Evolutionary conservation across 2,797 vertebrate species (phyloP), one percentile per base, ranked within the genome.

Genomic region (Aplochiton taeniatus): DNA sequence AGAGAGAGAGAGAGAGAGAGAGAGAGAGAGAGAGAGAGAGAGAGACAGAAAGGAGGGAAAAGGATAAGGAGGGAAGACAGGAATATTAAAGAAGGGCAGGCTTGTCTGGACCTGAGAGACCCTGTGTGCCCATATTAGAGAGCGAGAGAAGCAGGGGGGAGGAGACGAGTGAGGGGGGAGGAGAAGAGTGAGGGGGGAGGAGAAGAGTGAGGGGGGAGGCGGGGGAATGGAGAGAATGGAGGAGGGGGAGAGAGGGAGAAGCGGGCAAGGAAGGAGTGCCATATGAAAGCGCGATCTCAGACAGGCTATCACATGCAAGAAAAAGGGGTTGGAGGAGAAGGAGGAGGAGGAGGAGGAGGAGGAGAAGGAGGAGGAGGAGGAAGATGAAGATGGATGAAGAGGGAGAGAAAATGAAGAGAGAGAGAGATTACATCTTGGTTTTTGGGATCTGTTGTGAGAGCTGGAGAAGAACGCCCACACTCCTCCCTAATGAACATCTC

Each of bases 81-180:
- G 20, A 41, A 31, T 9, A 20, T 8, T 8, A 42, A 31, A 14
- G 4, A 49, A 20, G 13, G 45, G 43, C 11, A 47, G 56, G 31
- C 31, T 31, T 31, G 31, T 31, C 31, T 31, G 31, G 31, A 31
- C 31, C 31, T 31, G 31, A 31, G 6, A 6, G 3, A 31, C 6
- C 31, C 31, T 31, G 31, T 31, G 31, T 31, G 31, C 31, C 31
- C 31, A 31, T 31, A 31, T 31, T 31, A 31, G 57, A 69, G 12
- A 58, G 47, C 31, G 19, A 62, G 17, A 64, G 52, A 46, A 12
- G 13, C 89, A 87, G 86, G 89, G 88, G 81, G 74, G 77, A 74
- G 78, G 17, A 43, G 13, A 46, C n/a, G 46, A 11, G 13, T 3
- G 14, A 52, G 50, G 16, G 50, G 8, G 8, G 19, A n/a, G 18